Base-by-base conservation (phyloP, 2,797 vertebrate species). In the Garrulus glandarius region DNA sequence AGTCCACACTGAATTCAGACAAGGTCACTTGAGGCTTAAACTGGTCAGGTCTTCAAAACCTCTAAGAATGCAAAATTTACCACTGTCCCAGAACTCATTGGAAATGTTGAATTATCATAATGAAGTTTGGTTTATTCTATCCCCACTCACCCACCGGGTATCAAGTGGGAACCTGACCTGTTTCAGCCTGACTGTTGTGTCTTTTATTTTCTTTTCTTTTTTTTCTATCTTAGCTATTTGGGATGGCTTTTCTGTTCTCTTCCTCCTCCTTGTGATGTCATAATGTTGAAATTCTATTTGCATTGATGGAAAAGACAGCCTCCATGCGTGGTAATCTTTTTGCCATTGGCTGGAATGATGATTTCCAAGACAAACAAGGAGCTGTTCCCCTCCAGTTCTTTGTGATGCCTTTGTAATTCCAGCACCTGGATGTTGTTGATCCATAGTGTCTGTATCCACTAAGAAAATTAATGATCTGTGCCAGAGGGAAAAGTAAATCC, bases 141-240 rank as follows among this genome's bases (percentile, higher is more conserved):
- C 13, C 16, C 15, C 5, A 2, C 20, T 72, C 37, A 59, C 11
- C 11, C 24, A 21, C 19, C 0, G 1, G 5, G 14, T 67, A 13
- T 47, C 32, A 29, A 13, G 22, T 36, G 52, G 56, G 17, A 91
- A 34, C 23, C 14, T 67, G 44, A 32, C 23, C 44, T 41, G 11
- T 70, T 84, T 75, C 41, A 36, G 0, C 56, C 56, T 78, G 50
- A 32, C 44, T 75, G 4, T 52, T 80, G 5, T 26, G 7, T 44
- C 17, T n/a, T 30, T 22, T 52, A 0, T 7, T 18, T 6, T 24
- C 19, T 14, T 30, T 14, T 18, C 6, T 27, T 9, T 24, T 9
- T 12, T 16, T 24, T 15, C 22, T 15, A 39, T 41, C 8, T 39
- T 13, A 50, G 16, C 37, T 50, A 50, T 39, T n/a, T 67, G 30